Percentiles rank a stretch among this genome's conserved stretches.
Conservation (phyloP, 1,140 invertebrate species). For the Triops cancriformis region DNA sequence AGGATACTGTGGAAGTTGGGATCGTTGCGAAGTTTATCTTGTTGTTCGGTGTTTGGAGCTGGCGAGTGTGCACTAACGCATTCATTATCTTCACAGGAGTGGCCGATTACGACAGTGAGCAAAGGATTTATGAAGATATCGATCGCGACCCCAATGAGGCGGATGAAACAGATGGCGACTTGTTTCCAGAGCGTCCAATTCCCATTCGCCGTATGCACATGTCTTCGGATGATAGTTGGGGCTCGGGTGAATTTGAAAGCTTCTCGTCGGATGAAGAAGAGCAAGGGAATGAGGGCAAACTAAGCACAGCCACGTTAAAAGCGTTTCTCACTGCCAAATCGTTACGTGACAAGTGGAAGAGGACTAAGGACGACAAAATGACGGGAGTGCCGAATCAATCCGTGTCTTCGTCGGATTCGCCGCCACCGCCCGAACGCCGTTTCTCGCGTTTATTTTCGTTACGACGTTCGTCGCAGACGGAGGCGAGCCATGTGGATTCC, state of each 20-base stretch:
- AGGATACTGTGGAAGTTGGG: neutral
- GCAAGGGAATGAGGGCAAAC: slow-evolving; percentile 18
- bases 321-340: slow-evolving; percentile 26
- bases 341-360: slow-evolving; percentile 20
- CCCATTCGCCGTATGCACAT: slow-evolving; percentile 17
- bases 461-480: slow-evolving; percentile 33
- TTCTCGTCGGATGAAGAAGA: slow-evolving; percentile 28
- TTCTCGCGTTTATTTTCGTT: slow-evolving; percentile 26
- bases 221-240: slow-evolving; percentile 28
- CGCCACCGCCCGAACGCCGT: slow-evolving; percentile 19
- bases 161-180: slow-evolving; percentile 13
- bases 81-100: neutral
- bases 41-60: neutral
- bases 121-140: slow-evolving; percentile 29
- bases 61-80: neutral
- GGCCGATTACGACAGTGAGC: slow-evolving; percentile 17
- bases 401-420: neutral
- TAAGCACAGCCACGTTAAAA: slow-evolving; percentile 15
- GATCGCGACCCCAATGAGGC: slow-evolving; percentile 14
- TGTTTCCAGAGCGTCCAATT: slow-evolving; percentile 4
- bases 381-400: neutral
- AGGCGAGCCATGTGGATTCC: slow-evolving; percentile 39
- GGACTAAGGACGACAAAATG: slow-evolving; percentile 16
- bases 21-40: neutral
- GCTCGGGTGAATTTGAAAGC: slow-evolving; percentile 29